These are phyloP conservation scores for Lasaia peninsularis DNA, from an alignment of 1,140 invertebrate genomes.

Conservation along the genomic window DNA sequence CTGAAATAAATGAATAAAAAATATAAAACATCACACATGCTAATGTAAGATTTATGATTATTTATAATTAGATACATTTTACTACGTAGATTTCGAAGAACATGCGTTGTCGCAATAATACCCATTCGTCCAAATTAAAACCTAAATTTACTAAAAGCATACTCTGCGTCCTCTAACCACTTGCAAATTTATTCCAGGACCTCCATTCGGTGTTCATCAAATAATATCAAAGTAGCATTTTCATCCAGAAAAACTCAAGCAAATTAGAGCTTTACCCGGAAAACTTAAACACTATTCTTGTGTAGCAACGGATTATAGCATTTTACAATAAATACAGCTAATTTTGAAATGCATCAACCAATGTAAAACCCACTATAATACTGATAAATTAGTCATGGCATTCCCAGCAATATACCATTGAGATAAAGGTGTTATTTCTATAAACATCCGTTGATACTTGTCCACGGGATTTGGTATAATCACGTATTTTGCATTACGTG, in stretches of 20 bases:
- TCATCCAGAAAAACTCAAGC: not conserved
- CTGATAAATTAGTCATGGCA: slow-evolving; percentile 7
- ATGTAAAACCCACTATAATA: slow-evolving; percentile 7
- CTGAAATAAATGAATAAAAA: too few species aligned
- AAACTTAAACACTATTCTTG: not conserved
- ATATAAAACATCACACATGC: too few species aligned
- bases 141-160: not conserved
- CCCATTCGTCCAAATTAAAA: not conserved
- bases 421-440: slow-evolving; percentile 7
- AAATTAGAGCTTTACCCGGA: not conserved
- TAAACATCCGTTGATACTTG: slow-evolving; percentile 1
- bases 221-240: slow-evolving; percentile 21
- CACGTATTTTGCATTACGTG: slow-evolving; percentile 19
- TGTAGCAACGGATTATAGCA: not conserved
- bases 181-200: slow-evolving; percentile 27
- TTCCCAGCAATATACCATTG: not conserved
- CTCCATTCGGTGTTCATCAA: slow-evolving; percentile 24
- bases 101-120: not conserved
- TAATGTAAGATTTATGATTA: too few species aligned
- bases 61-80: too few species aligned
- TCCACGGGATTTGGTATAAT: slow-evolving; percentile 16
- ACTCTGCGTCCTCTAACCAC: slow-evolving; percentile 9
- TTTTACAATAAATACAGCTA: slow-evolving; percentile 18
- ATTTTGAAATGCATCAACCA: slow-evolving; percentile 20
- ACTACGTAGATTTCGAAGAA: not conserved